phyloP scores from a whole-genome alignment of 2,797 vertebrate genomes.

The Danio tinwini region DNA sequence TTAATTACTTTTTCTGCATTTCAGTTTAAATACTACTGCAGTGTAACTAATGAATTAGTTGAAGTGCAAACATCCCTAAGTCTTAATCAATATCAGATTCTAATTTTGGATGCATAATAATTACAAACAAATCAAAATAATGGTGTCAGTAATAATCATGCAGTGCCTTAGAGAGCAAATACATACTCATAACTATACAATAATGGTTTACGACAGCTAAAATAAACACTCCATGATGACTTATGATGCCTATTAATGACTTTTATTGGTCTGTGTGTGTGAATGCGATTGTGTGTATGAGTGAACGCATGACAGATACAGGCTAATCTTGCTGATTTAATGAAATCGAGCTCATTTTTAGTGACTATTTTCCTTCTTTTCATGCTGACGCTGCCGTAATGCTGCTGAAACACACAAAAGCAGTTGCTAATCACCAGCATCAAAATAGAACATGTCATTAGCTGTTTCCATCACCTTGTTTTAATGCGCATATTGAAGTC shows the following conservation, averaged over 20 bases:
- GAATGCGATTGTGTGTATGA: slow-evolving; percentile 9
- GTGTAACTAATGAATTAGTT: neutral
- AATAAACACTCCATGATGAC: slow-evolving; percentile 16
- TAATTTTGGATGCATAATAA: neutral
- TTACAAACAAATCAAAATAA: neutral
- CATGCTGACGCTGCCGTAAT: slow-evolving; percentile 56
- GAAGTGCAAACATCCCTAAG: neutral
- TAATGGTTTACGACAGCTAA: slow-evolving; percentile 19
- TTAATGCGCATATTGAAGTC: too few species aligned
- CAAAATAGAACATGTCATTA: slow-evolving; percentile 33
- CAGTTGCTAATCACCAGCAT: slow-evolving; percentile 59
- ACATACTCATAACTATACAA: slow-evolving; percentile 9
- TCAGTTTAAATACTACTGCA: neutral
- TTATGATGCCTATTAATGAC: slow-evolving; percentile 30
- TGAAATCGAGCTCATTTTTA: slow-evolving; percentile 63
- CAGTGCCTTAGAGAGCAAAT: neutral
- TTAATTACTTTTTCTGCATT: neutral
- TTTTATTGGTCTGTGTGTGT: slow-evolving; percentile 36
- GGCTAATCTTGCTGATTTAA: slow-evolving; percentile 62
- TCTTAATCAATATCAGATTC: slow-evolving; percentile 7
- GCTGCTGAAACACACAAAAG: slow-evolving; percentile 61
- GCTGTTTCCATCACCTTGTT: too few species aligned
- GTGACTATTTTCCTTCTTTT: slow-evolving; percentile 57
- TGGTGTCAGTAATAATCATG: neutral
- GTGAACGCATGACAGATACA: slow-evolving; percentile 60